Percentiles rank a stretch among this genome's conserved stretches.
phyloP scores from a whole-genome alignment of 2,113 vertebrate species.

The Crypturellus undulatus region DNA sequence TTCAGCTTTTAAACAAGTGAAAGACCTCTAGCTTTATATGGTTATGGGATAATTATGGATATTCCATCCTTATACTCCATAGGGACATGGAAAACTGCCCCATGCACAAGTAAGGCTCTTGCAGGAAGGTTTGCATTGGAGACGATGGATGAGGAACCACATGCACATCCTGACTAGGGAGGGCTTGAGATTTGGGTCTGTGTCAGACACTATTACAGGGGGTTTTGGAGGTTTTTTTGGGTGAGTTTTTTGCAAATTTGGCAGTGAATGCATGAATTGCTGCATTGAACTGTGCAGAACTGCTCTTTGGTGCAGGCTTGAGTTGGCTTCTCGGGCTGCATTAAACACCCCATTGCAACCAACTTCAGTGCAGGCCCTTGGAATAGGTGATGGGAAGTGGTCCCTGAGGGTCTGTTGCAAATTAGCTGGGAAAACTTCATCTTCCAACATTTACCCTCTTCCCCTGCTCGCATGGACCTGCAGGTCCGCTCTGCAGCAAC shows the following conservation, averaged over 20 bases:
- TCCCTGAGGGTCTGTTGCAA: background rate
- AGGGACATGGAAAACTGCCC: too few species aligned
- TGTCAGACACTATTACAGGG: background rate
- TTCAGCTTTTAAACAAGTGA: too few species aligned
- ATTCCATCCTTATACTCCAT: too few species aligned
- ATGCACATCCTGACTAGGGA: accelerated
- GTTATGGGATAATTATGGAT: background rate
- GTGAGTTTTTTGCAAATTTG: too few species aligned
- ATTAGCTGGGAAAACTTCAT: background rate
- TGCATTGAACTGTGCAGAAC: background rate
- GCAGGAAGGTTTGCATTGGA: background rate
- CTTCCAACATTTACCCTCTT: background rate
- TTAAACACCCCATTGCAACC: accelerated
- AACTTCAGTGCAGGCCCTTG: background rate
- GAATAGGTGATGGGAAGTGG: accelerated
- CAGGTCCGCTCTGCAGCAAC: background rate
- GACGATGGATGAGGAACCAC: background rate
- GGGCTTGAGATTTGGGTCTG: background rate
- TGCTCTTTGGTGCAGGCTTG: too few species aligned
- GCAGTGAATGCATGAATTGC: background rate
- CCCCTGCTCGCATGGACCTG: background rate
- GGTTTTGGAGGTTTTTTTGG: background rate
- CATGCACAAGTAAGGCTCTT: too few species aligned
- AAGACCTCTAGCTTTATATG: background rate
- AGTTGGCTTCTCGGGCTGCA: accelerated